These are phyloP conservation scores for Pygathrix nemaeus DNA, from an alignment of 2,113 vertebrate genomes.

Conservation along the genomic window DNA sequence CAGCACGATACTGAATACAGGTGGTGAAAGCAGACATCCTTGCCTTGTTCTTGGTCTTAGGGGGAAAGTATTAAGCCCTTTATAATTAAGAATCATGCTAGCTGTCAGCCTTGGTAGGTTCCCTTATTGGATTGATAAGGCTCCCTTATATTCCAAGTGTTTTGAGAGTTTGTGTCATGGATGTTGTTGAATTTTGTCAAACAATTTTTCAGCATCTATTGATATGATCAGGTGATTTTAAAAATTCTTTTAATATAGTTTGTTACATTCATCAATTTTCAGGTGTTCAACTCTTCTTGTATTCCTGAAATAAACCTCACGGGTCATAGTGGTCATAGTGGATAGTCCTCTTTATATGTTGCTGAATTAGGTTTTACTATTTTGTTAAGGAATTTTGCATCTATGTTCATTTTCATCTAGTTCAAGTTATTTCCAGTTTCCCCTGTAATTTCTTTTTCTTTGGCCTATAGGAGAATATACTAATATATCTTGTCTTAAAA, in stretches of 20 bases:
- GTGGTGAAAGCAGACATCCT: neutral
- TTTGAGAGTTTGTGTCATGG: neutral
- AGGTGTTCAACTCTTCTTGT: neutral
- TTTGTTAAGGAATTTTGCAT: neutral
- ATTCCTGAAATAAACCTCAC: neutral
- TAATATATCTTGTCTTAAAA: neutral
- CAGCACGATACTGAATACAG: neutral
- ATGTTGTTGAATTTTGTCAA: neutral
- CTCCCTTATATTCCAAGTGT: neutral
- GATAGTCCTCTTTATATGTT: neutral
- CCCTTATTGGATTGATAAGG: neutral
- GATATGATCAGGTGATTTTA: neutral
- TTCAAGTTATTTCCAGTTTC: neutral
- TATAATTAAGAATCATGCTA: neutral
- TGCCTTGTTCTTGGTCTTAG: neutral
- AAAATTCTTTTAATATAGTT: neutral
- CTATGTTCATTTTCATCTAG: neutral
- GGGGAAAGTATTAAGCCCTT: neutral
- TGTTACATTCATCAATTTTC: neutral
- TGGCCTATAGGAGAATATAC: neutral
- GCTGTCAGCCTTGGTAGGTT: neutral
- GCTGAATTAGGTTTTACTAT: neutral
- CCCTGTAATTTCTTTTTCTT: neutral
- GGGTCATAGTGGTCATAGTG: too few relatives aligned
- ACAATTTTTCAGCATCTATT: neutral